Percentiles rank a stretch among this genome's conserved stretches.
Conservation (phyloP, 2,113 vertebrate genomes). For the Macaca fascicularis region T2T-MFA8v1.1 NC_088380.1:41611501-41612000, state of each 20-base stretch:
- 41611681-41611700: background rate
- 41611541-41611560: background rate
- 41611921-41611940: background rate
- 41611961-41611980: background rate
- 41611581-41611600: constrained; percentile 4
- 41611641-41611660: background rate
- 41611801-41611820: background rate
- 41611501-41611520: background rate
- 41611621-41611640: background rate
- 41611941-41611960: background rate
- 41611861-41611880: background rate
- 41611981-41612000: background rate
- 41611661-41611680: background rate
- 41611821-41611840: background rate
- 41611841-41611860: background rate
- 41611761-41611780: background rate
- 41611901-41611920: background rate
- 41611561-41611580: constrained; percentile 31
- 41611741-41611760: background rate
- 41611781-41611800: background rate
- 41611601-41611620: background rate
- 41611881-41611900: background rate
- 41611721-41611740: background rate
- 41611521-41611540: background rate
- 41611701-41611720: background rate